Percentiles rank a stretch among this genome's conserved stretches.
These are phyloP conservation scores for Perizoma affinitatum DNA, from an alignment of 2,888 invertebrate genomes.

Conservation along the genomic window DNA sequence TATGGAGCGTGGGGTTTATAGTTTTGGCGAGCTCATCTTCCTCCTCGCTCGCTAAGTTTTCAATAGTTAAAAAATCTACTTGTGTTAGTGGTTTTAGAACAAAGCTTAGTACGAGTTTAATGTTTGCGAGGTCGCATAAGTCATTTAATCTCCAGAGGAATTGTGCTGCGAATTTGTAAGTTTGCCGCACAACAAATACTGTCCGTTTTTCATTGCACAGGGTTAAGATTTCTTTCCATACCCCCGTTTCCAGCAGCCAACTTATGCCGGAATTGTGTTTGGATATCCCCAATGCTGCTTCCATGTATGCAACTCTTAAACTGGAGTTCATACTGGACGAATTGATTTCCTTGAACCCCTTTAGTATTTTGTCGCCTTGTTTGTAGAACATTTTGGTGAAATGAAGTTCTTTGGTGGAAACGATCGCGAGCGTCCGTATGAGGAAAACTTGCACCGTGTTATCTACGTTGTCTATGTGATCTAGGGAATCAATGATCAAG, in stretches of 20 bases:
- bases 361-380: conserved; percentile 53
- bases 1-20: conserved; percentile 83
- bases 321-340: conserved; percentile 79
- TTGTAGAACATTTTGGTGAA: conserved; percentile 83
- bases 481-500: conserved; percentile 56
- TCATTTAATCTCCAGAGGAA: conserved; percentile 84
- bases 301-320: conserved; percentile 87
- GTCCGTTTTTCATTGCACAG: conserved; percentile 87
- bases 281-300: conserved; percentile 84
- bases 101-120: conserved; percentile 80
- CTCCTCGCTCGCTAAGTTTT: conserved; percentile 75
- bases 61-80: conserved; percentile 77
- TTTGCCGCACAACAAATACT: conserved; percentile 88
- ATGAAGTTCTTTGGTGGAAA: conserved; percentile 83
- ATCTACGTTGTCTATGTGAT: conserved; percentile 54
- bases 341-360: conserved; percentile 58
- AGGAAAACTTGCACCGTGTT: conserved; percentile 84
- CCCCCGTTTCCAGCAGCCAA: conserved; percentile 85
- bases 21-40: conserved; percentile 78
- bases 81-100: conserved; percentile 85
- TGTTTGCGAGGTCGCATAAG: conserved; percentile 72
- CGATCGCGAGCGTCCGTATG: conserved; percentile 85
- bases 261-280: conserved; percentile 86
- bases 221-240: conserved; percentile 87
- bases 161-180: conserved; percentile 85